A percentile compares a stretch with the other conserved stretches of the same genome.
phyloP scores from a whole-genome alignment of 2,797 vertebrate genomes.

The Cetoscarus ocellatus region DNA sequence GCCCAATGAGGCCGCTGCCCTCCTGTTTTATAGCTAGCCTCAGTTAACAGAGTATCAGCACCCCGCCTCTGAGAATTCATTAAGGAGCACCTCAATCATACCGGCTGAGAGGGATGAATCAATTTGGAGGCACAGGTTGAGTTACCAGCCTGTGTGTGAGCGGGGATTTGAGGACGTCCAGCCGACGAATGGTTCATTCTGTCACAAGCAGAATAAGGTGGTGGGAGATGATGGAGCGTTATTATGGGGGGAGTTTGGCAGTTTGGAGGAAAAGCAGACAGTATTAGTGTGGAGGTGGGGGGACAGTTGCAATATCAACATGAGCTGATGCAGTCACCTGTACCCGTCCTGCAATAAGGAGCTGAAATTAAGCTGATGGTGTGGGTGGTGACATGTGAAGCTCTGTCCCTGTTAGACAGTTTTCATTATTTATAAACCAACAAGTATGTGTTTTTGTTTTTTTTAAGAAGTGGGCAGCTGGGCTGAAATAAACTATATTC shows the following conservation, averaged over 20 bases:
- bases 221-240: constrained; percentile 46
- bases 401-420: background rate
- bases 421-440: background rate
- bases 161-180: background rate
- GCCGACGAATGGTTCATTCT: constrained; percentile 35
- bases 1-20: constrained; percentile 35
- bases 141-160: constrained; percentile 56
- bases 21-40: constrained; percentile 56
- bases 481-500: background rate
- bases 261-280: constrained; percentile 43
- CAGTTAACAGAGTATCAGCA: constrained; percentile 54
- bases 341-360: constrained; percentile 23
- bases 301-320: constrained; percentile 19
- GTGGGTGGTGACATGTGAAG: constrained; percentile 6
- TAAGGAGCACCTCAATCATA: constrained; percentile 70
- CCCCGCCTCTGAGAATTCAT: constrained; percentile 69
- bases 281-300: constrained; percentile 29
- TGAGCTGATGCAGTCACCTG: constrained; percentile 1
- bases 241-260: constrained; percentile 16
- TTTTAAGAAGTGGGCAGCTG: background rate
- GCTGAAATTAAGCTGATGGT: constrained; percentile 22
- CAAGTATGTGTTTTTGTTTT: background rate
- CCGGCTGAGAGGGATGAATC: constrained; percentile 65
- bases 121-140: constrained; percentile 64
- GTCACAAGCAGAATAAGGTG: constrained; percentile 43